Conservation (phyloP, 2,113 vertebrate genomes). For the Vicugna pacos region DNA sequence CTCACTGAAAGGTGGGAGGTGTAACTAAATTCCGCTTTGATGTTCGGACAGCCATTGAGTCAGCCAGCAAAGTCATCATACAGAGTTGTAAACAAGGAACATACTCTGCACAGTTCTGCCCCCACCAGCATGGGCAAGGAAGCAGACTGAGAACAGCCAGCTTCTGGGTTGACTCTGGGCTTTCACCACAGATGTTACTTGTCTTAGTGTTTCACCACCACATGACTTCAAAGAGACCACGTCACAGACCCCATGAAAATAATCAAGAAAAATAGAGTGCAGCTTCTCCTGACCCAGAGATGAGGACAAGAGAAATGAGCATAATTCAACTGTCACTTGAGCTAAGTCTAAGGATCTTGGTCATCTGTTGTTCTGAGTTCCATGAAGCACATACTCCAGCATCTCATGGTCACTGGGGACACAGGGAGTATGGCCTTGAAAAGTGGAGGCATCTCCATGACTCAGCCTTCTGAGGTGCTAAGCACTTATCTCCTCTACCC, state of each 20-base stretch:
- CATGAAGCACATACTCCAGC: not conserved
- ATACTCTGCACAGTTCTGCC: not conserved
- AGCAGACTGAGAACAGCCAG: not conserved
- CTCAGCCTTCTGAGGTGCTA: not conserved
- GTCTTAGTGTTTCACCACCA: constrained; percentile 37
- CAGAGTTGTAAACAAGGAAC: not conserved
- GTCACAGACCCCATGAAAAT: constrained; percentile 57
- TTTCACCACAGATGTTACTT: constrained; percentile 45
- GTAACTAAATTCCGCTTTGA: constrained; percentile 14
- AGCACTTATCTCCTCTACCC: not conserved
- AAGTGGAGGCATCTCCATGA: not conserved
- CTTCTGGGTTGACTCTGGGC: not conserved
- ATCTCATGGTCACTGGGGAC: not conserved
- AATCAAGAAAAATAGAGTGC: constrained; percentile 25
- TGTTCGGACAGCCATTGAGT: not conserved
- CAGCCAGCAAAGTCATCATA: not conserved
- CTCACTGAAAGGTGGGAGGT: not conserved
- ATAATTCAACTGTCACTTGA: constrained; percentile 54
- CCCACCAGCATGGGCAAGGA: not conserved
- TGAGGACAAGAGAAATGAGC: constrained; percentile 46
- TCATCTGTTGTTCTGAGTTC: not conserved
- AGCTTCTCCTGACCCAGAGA: constrained; percentile 59
- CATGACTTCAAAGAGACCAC: constrained; percentile 7
- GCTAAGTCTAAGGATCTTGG: constrained; percentile 54
- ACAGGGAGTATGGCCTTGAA: not conserved